Evolutionary conservation across 2,888 invertebrate genomes (phyloP).

Genomic region (Lasioglossum zephyrum): DNA sequence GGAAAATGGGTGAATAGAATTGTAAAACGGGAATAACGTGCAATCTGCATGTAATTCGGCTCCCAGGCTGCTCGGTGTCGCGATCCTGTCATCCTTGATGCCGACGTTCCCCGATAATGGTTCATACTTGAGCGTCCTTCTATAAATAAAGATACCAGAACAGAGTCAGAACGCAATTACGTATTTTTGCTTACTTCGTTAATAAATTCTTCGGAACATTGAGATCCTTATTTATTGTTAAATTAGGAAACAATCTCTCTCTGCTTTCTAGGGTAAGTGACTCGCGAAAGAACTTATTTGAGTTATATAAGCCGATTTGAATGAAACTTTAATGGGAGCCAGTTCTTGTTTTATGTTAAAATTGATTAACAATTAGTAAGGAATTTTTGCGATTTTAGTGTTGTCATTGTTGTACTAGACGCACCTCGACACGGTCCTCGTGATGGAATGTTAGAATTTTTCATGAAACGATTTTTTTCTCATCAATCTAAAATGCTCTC

Average conservation of each 20-base stretch:
- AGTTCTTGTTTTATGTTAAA: too few species aligned
- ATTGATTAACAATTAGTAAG: too few species aligned
- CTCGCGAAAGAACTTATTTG: neutral
- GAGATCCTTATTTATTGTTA: neutral
- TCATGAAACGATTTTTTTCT: too few species aligned
- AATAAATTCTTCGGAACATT: neutral
- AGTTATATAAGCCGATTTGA: neutral
- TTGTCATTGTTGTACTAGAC: too few species aligned
- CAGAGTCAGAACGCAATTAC: neutral
- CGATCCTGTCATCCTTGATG: neutral
- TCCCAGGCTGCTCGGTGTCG: neutral
- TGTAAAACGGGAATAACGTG: conserved; percentile 29
- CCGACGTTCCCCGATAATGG: neutral
- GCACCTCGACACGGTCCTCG: too few species aligned
- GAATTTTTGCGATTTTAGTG: too few species aligned
- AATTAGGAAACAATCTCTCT: neutral
- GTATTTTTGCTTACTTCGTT: neutral
- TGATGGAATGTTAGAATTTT: too few species aligned
- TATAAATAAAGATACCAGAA: neutral
- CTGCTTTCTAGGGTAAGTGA: neutral
- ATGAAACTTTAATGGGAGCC: neutral
- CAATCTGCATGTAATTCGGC: conserved; percentile 21
- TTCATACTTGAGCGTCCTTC: neutral
- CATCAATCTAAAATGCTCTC: too few species aligned
- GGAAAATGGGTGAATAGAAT: conserved; percentile 28